Base-by-base conservation (phyloP, 2,888 invertebrate genomes). In the Aspidiotus rigidus region DNA sequence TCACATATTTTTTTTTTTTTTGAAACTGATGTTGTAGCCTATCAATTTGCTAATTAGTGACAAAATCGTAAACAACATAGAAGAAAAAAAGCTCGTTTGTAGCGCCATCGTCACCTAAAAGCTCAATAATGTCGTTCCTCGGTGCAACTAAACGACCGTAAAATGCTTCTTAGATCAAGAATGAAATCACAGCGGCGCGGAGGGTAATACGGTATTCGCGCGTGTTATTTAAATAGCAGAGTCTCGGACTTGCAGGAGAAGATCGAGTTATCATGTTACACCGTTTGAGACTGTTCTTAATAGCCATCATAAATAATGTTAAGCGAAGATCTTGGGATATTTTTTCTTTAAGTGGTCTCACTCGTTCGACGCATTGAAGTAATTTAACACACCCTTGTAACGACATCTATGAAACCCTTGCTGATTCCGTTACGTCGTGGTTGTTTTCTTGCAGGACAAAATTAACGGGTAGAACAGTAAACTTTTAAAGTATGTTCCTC, bases 311-410 rank as follows among this genome's bases (percentile, higher is more conserved):
- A 64, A 64, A 64, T 64, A 57, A 64, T 40, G 60, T 3, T 40
- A 5, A 41, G 28, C 44, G 13, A 57, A 64, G 55, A 57, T 64
- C 64, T 64, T 64, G 40, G 57, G 41, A 64, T 39, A 17, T 28
- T 64, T 57, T 39, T 57, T 64, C 64, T 64, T 64, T 64, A 64
- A 64, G 64, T 64, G 64, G 64, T 57, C 64, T 57, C 40, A 40
- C 57, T 64, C 57, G 64, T 64, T 39, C 28, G 17, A 10, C 57
- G 6, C 57, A 28, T 13, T 39, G 39, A 13, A 60, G 60, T 16
- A 16, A 56, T 56, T 56, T 56, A 17, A 7, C 15, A 56, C 56
- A n/a, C 56, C 56, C 56, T 28, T 56, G 16, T 56, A 56, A 17
- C n/a, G 56, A 56, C 49, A 49, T 28, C 28, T 28, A n/a, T 49